phyloP scores from a whole-genome alignment of 2,888 invertebrate genomes.

The Nipponacmea schrenckii region DNA sequence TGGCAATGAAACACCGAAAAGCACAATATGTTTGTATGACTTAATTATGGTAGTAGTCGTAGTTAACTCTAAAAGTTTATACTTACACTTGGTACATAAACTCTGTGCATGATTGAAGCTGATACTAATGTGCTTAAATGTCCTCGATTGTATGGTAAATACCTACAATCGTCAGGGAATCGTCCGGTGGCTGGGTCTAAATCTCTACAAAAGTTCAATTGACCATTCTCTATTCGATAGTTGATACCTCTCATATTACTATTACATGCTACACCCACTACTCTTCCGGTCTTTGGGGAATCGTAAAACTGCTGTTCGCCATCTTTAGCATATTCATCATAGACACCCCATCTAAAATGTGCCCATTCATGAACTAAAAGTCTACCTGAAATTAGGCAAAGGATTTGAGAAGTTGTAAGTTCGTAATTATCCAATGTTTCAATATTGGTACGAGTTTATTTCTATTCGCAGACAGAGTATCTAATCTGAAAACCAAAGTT shows the following conservation, averaged over 20 bases:
- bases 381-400: conserved; percentile 34
- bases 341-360: conserved; percentile 55
- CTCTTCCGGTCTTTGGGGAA: conserved; percentile 40
- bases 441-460: no score
- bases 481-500: no score
- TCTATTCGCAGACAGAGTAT: no score
- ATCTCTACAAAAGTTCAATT: conserved; percentile 6
- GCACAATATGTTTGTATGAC: no score
- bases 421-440: no score
- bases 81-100: neutral
- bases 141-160: neutral
- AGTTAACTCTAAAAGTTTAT: neutral
- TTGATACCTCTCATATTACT: conserved; percentile 36
- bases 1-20: no score
- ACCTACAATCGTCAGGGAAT: conserved; percentile 14
- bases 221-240: conserved; percentile 3
- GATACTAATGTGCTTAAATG: conserved; percentile 5
- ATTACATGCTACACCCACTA: conserved; percentile 46
- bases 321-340: conserved; percentile 49
- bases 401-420: no score
- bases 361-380: conserved; percentile 56
- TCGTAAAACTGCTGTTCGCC: conserved; percentile 52
- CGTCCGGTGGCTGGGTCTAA: conserved; percentile 19
- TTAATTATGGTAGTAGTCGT: no score
- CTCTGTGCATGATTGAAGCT: conserved; percentile 15